A percentile compares a stretch with the other conserved stretches of the same genome.
These are phyloP conservation scores for Channallabes apus DNA, from an alignment of 2,797 vertebrate species.

Conservation along the genomic window DNA sequence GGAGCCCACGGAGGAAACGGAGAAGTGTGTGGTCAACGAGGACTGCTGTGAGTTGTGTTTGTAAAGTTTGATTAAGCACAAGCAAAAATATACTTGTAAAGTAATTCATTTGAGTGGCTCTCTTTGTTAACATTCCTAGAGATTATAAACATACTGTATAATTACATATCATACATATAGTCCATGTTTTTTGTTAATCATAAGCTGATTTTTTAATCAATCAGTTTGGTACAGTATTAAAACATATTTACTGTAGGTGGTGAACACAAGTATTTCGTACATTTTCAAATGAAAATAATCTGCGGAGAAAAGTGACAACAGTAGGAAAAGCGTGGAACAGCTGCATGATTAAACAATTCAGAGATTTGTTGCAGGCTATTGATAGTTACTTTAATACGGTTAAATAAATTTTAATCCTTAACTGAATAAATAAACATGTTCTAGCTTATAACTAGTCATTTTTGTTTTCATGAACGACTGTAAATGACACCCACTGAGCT, in stretches of 20 bases:
- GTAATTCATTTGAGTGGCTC: not conserved
- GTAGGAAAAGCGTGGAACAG: not conserved
- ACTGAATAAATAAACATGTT: too few relatives aligned
- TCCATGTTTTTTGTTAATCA: not conserved
- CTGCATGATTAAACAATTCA: not conserved
- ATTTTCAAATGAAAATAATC: not conserved
- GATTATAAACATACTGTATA: not conserved
- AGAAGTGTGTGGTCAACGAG: slow-evolving; percentile 92
- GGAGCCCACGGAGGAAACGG: slow-evolving; percentile 88
- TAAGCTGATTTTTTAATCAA: not conserved
- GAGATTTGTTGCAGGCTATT: not conserved
- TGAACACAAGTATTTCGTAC: not conserved
- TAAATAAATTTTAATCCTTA: too few relatives aligned
- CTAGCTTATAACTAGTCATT: too few relatives aligned
- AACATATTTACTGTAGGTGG: not conserved
- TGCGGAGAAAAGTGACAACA: not conserved
- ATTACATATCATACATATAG: not conserved
- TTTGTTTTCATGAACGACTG: too few relatives aligned
- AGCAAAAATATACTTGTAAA: not conserved
- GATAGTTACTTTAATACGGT: not conserved
- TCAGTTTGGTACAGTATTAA: not conserved
- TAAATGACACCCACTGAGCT: too few relatives aligned
- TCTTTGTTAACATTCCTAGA: not conserved
- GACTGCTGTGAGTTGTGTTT: slow-evolving; percentile 83
- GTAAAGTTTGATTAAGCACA: not conserved